Evolutionary conservation across 2,113 vertebrate genomes (phyloP).

Genomic region (Phoenicopterus ruber): DNA sequence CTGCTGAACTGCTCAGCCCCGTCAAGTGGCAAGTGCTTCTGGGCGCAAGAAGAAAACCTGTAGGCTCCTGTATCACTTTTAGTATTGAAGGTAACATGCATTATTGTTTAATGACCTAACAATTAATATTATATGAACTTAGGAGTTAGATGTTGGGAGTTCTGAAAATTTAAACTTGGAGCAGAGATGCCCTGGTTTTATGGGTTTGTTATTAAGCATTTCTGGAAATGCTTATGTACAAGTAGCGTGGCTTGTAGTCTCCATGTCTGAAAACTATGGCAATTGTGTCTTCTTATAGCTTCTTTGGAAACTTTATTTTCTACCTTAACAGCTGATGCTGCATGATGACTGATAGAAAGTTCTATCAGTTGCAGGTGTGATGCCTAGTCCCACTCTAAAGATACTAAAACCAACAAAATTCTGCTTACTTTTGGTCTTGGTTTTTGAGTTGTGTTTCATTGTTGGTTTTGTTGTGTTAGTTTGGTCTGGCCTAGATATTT

Average conservation of each 20-base stretch:
- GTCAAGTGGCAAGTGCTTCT: background rate
- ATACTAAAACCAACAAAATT: background rate
- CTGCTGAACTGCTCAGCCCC: background rate
- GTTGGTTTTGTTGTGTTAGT: background rate
- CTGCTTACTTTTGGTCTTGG: background rate
- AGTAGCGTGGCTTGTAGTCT: background rate
- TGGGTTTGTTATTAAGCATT: background rate
- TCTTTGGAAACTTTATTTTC: background rate
- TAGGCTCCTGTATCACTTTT: background rate
- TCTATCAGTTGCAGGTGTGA: background rate
- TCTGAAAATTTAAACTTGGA: background rate
- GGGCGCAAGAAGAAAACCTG: background rate
- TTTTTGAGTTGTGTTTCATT: background rate
- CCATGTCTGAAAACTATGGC: background rate
- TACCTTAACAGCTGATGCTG: background rate
- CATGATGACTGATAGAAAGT: background rate
- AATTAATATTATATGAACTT: background rate
- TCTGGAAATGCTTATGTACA: background rate
- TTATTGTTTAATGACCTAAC: background rate
- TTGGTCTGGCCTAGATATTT: background rate
- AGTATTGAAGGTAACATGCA: background rate
- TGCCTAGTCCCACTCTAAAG: background rate
- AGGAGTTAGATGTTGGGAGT: background rate
- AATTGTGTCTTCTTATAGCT: background rate
- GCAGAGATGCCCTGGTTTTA: background rate